A percentile compares a stretch with the other conserved stretches of the same genome.
Conservation (phyloP, 2,113 vertebrate genomes). For the Cardinalis cardinalis region DNA sequence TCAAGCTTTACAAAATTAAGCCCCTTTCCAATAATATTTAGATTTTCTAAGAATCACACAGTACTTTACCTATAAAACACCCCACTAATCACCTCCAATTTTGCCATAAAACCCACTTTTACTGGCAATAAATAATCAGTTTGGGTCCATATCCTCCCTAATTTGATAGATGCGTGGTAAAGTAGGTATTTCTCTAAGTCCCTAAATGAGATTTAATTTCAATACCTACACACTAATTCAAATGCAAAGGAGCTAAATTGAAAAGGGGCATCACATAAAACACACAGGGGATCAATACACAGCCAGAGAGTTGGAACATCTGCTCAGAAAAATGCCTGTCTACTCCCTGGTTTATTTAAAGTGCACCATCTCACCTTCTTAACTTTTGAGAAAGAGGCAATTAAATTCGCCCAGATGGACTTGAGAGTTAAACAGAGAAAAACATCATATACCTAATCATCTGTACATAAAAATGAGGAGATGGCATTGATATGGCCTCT, state of each 20-base stretch:
- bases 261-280: conserved; percentile 15
- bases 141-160: not conserved
- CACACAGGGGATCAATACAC: conserved; percentile 26
- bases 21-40: conserved; percentile 5
- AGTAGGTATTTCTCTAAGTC: not conserved
- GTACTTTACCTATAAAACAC: not conserved
- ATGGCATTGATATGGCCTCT: not conserved
- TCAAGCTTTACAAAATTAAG: not conserved
- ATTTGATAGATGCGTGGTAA: not conserved
- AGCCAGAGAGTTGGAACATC: conserved; percentile 30
- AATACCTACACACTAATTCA: conserved; percentile 12
- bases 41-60: not conserved
- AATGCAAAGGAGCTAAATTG: conserved; percentile 45
- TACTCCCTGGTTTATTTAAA: conserved; percentile 6
- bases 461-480: not conserved
- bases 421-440: not conserved
- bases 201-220: conserved; percentile 42
- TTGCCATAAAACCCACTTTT: not conserved
- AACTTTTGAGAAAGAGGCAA: not conserved
- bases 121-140: not conserved
- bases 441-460: not conserved
- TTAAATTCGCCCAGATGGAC: conserved; percentile 28
- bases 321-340: conserved; percentile 16
- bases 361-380: not conserved
- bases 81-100: not conserved